Base-by-base conservation (phyloP, 2,113 vertebrate genomes). In the Falco punctatus region DNA sequence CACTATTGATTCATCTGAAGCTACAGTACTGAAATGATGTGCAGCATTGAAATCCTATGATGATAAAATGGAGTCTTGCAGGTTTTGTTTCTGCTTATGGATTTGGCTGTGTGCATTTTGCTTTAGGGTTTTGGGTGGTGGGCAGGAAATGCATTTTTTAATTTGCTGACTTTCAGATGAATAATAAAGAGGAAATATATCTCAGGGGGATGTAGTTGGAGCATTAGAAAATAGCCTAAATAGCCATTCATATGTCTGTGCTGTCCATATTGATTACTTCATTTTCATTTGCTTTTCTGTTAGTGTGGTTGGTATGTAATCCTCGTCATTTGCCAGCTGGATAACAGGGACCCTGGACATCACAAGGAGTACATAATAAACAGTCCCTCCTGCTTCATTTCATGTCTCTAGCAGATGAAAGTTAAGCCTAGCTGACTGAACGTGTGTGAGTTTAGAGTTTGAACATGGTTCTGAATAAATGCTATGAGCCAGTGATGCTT, bases 251-350 rank as follows among this genome's bases (percentile, higher is more conserved):
- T 70, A 79, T 65, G 86, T 88, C 77, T 69, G 51, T 94, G 38
- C 86, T 96, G 79, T 95, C 79, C 75, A 33, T 78, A 73, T 91
- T 64, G 73, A 95, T 92, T 90, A 42, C 38, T 97, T 89, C 69
- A 82, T 84, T 96, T 93, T 82, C 57, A 61, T 92, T 90, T 94
- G 66, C 71, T 94, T 79, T 96, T 69, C 86, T 80, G 21, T 58
- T 86, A 79, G 12, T 82, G 80, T 74, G 57, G 40, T 70, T 78
- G 49, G 21, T 92, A 30, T 82, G 58, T 93, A 92, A 80, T 57
- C 65, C 32, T 67, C 61, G 51, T 66, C 13, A 21, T 77, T 79
- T 65, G 48, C 70, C 90, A 95, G 71, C 74, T 86, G 86, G 51
- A 87, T 92, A 90, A 74, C 81, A 94, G 42, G 52, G 52, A 94